Conservation (phyloP, 2,797 vertebrate genomes). For the Rhabdophis nuchalis region DNA sequence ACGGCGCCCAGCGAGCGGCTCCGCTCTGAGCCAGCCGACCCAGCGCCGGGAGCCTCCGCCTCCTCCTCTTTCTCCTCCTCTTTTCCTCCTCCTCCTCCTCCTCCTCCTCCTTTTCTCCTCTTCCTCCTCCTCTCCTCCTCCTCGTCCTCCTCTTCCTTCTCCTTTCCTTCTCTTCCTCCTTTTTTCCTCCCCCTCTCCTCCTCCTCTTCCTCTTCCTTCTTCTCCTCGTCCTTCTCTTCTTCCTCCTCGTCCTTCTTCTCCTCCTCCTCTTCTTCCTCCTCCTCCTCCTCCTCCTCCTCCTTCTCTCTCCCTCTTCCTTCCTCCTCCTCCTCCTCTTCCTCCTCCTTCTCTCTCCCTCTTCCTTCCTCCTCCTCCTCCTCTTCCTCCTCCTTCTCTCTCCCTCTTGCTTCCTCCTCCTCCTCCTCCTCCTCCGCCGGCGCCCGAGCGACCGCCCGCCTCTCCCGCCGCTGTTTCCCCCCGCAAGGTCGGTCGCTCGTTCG, state of each 20-base stretch:
- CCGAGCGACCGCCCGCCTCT: not conserved
- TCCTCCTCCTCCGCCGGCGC: constrained; percentile 45
- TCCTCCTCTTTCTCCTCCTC: constrained; percentile 40
- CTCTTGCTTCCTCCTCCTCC: constrained; percentile 54
- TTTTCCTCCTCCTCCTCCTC: no score
- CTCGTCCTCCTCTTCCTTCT: not conserved
- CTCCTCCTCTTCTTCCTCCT: accelerated
- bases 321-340: accelerated
- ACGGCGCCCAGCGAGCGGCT: constrained; percentile 39
- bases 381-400: constrained; percentile 27
- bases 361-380: not conserved
- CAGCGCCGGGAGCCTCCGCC: constrained; percentile 39
- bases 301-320: accelerated
- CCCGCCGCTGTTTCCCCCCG: not conserved
- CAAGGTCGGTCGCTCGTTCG: not conserved
- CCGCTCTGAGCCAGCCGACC: not conserved
- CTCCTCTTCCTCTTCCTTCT: accelerated
- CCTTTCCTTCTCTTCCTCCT: constrained; percentile 52
- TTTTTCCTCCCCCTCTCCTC: constrained; percentile 35
- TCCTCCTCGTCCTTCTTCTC: accelerated
- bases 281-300: accelerated
- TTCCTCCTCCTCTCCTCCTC: constrained; percentile 14
- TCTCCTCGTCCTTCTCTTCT: accelerated
- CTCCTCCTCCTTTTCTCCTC: no score
- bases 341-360: not conserved